phyloP scores from a whole-genome alignment of 2,888 invertebrate genomes.

The Fissipunctia ypsillon region DNA sequence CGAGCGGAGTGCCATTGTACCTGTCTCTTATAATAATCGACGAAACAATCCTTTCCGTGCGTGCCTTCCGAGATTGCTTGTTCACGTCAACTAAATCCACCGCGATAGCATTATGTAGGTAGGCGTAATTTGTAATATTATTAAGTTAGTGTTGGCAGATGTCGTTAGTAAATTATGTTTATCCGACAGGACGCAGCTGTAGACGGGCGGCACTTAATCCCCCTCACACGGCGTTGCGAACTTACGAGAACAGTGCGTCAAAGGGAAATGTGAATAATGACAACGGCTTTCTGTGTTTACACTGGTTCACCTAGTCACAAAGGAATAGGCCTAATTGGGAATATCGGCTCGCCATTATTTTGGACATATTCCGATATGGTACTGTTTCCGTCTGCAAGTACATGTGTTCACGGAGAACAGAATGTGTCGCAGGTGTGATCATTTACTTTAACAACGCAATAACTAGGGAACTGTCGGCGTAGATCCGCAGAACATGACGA shows the following conservation, averaged over 20 bases:
- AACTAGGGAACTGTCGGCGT: conserved; percentile 60
- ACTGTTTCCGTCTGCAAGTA: conserved; percentile 35
- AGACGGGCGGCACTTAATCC: conserved; percentile 81
- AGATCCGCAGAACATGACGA: conserved; percentile 59
- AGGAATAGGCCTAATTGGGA: conserved; percentile 64
- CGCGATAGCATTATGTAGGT: conserved; percentile 72
- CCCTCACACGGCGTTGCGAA: conserved; percentile 76
- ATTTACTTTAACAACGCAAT: conserved; percentile 67
- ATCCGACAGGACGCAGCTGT: conserved; percentile 85
- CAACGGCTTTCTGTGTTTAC: conserved; percentile 71
- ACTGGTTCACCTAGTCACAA: conserved; percentile 68
- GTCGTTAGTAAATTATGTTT: conserved; percentile 87
- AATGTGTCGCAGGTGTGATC: conserved; percentile 64
- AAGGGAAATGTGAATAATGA: conserved; percentile 84
- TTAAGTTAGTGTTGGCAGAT: conserved; percentile 83
- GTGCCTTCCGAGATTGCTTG: conserved; percentile 69
- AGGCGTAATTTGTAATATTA: conserved; percentile 78
- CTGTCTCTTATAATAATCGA: conserved; percentile 71
- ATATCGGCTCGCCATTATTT: conserved; percentile 48
- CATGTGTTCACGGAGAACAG: conserved; percentile 39
- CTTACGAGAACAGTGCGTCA: conserved; percentile 77
- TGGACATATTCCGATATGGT: conserved; percentile 17
- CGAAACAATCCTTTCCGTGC: conserved; percentile 65
- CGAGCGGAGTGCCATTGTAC: conserved; percentile 56
- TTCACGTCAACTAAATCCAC: conserved; percentile 70